phyloP scores from a whole-genome alignment of 2,113 vertebrate species.

The Neolamprologus sp. region DNA sequence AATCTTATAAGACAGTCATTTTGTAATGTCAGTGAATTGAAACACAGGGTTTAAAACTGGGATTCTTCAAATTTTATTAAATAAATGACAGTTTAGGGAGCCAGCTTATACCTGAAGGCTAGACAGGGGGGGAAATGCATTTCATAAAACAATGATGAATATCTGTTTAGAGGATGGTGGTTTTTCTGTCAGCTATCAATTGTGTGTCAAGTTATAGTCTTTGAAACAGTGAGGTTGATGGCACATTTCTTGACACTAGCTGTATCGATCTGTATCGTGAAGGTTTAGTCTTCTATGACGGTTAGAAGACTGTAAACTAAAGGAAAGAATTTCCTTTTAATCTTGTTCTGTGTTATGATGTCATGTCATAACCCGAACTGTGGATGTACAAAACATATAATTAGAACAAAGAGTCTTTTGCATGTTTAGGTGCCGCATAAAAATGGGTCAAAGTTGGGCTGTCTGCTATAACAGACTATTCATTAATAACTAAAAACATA shows the following conservation, averaged over 20 bases:
- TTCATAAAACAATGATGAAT: not conserved
- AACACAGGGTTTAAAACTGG: not conserved
- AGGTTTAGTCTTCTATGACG: not conserved
- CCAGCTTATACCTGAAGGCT: not conserved
- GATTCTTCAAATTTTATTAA: not conserved
- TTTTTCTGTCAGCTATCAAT: not conserved
- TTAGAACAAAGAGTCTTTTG: not conserved
- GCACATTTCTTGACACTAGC: not conserved
- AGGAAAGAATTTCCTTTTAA: not conserved
- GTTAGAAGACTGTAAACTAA: not conserved
- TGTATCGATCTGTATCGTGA: not conserved
- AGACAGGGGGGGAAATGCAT: fast-evolving
- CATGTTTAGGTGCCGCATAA: not conserved
- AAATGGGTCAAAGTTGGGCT: not conserved
- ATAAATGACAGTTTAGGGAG: not conserved
- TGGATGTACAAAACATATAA: not conserved
- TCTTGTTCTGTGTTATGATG: not conserved
- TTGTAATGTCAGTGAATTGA: not conserved
- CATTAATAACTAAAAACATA: not conserved
- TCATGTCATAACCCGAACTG: not conserved
- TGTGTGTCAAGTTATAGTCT: not conserved
- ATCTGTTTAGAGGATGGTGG: not conserved
- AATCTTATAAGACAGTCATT: not conserved
- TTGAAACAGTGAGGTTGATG: not conserved
- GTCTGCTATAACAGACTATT: not conserved